Percentiles rank a stretch among this genome's conserved stretches.
Conservation (phyloP, 2,888 invertebrate genomes). For the Drosophila falleni region DNA sequence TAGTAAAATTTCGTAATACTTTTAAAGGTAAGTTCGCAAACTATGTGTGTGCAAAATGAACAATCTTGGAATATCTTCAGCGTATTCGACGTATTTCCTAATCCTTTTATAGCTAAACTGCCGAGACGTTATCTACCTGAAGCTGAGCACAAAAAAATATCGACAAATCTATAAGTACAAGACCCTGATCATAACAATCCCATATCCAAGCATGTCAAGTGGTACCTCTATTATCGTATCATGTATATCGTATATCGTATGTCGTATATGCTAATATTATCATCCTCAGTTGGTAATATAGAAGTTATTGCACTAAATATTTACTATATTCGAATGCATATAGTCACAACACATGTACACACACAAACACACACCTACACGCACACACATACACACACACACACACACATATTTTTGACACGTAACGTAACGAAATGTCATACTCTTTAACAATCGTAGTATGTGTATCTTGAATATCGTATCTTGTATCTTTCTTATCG, state of each 20-base stretch:
- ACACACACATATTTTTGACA: slow-evolving; percentile 1
- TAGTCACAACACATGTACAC: slow-evolving; percentile 1
- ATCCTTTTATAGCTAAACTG: slow-evolving; percentile 7
- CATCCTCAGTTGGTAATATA: neutral
- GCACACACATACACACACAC: neutral
- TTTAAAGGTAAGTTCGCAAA: slow-evolving; percentile 12
- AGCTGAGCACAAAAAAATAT: neutral
- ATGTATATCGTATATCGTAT: slow-evolving; percentile 8
- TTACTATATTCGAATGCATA: slow-evolving; percentile 25
- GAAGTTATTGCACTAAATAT: slow-evolving; percentile 8
- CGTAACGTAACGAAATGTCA: slow-evolving; percentile 30
- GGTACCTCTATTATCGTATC: slow-evolving; percentile 6
- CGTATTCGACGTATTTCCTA: slow-evolving; percentile 2
- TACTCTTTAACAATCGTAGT: slow-evolving; percentile 32
- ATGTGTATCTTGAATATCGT: slow-evolving; percentile 48
- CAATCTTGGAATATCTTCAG: neutral
- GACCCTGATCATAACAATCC: neutral
- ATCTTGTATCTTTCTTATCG: slow-evolving; percentile 45
- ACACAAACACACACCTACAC: neutral
- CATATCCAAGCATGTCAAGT: slow-evolving; percentile 11
- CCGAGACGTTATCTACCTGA: slow-evolving; percentile 4
- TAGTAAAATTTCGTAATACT: slow-evolving; percentile 6
- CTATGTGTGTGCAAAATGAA: slow-evolving; percentile 1
- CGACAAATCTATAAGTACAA: slow-evolving; percentile 21
- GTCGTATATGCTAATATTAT: neutral